Percentiles rank a stretch among this genome's conserved stretches.
These are phyloP conservation scores for Euspilapteryx auroguttella DNA, from an alignment of 2,888 invertebrate species.

Conservation along the genomic window DNA sequence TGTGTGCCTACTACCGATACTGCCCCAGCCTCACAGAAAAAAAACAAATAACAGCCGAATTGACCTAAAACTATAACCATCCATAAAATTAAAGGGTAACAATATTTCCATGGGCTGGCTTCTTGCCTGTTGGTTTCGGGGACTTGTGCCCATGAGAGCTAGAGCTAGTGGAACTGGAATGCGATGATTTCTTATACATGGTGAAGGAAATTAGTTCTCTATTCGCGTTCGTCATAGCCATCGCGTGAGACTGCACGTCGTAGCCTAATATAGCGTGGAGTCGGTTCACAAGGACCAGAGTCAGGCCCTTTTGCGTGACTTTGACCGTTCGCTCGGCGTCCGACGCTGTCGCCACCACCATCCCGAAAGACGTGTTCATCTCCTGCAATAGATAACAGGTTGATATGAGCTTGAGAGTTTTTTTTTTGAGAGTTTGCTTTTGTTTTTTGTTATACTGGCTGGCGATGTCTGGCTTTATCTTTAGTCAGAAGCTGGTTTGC, in stretches of 20 bases:
- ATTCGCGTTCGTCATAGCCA: constrained; percentile 54
- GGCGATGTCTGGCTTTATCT: too few relatives aligned
- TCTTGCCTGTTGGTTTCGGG: too few relatives aligned
- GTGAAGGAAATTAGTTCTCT: constrained; percentile 49
- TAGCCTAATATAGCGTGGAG: constrained; percentile 48
- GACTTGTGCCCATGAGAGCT: too few relatives aligned
- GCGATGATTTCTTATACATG: constrained; percentile 43
- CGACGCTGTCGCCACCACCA: constrained; percentile 25
- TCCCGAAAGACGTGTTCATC: constrained; percentile 35
- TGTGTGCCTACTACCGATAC: too few relatives aligned
- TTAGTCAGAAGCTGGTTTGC: too few relatives aligned
- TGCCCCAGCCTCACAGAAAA: too few relatives aligned
- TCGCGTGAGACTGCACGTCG: constrained; percentile 50
- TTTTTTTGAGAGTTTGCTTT: too few relatives aligned
- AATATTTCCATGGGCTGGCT: constrained; percentile 14
- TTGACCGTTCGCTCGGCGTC: constrained; percentile 35
- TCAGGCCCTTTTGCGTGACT: constrained; percentile 40
- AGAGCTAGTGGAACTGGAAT: constrained; percentile 13
- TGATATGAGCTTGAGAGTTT: too few relatives aligned
- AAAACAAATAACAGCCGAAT: too few relatives aligned
- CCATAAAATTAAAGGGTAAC: constrained; percentile 25
- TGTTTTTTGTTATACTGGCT: too few relatives aligned
- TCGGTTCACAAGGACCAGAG: constrained; percentile 44
- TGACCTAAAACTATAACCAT: too few relatives aligned
- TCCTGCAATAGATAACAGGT: constrained; percentile 23